Evolutionary conservation across 2,797 vertebrate species (phyloP), one percentile per base, ranked within the genome.

Genomic region (Schizopygopsis pylzovi): DNA sequence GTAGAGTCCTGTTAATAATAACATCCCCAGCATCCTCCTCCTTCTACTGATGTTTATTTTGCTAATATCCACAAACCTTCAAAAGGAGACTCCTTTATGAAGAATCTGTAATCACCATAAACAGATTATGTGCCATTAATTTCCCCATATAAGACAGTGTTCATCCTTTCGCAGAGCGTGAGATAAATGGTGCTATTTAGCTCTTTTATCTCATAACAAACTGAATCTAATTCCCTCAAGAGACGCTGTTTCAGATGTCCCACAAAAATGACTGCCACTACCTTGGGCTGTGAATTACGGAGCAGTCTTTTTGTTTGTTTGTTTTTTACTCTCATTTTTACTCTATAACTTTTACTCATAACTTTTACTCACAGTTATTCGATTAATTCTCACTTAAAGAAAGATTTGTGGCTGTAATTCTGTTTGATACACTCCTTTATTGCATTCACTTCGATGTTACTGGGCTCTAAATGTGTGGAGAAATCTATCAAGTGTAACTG

Each of bases 1-100:
- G 54, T 85, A 92, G 90, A 86, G 83, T 82, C 10, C 83, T 89
- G 89, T 91, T 91, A 90, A 92, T 92, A 91, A 92, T 92, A 91
- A 92, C 39, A 49, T 45, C 73, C 72, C 12, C 25, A 80, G 28
- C 4, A 37, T 61, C 61, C 25, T 73, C 33, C 47, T 33, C 79
- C 41, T 67, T 76, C 37, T 81, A 8, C 56, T 33, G 1, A 43
- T 25, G 47, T 71, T 59, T 33, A 33, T 79, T 79, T 56, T 22
- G 16, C 63, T 84, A 78, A 78, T 70, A 45, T 79, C n/a, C 75
- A 20, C 47, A 68, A 56, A 45, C 65, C 39, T 49, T 63, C 28
- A 49, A 37, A 85, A 63, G 65, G 77, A 71, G 52, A 49, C 25
- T 61, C 18, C 52, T 73, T 45, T 73, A 80, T 79, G 75, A 47